Base-by-base conservation (phyloP, 2,113 vertebrate genomes). In the Nibea albiflora region DNA sequence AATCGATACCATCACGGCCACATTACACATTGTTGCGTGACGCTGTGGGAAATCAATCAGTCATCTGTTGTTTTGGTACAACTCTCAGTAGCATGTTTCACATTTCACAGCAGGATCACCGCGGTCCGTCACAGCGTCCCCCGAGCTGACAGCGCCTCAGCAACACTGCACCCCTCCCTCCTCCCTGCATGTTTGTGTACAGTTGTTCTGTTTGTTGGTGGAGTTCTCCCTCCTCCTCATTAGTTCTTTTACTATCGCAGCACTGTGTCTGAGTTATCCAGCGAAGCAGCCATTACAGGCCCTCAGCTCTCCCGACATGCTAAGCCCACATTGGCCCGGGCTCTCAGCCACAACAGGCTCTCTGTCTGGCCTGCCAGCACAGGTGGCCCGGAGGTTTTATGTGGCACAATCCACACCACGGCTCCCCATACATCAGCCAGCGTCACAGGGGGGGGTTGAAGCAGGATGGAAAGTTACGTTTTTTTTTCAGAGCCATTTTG, bases 281-380 rank as follows among this genome's bases (percentile, higher is more conserved):
- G 84, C 19, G 58, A 47, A 74, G 63, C 72, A 58, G 56, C 39
- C 46, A 60, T 85, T 73, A 73, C 73, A 39, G 49, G 35, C 56
- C 17, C 16, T 39, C 42, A 54, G 58, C 50, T 68, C 73, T 63
- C 74, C 67, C 71, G 58, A 15, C 73, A 24, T 72, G 64, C 81
- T 85, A 76, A 85, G 76, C 82, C 80, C 81, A 76, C 78, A 2
- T 63, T 17, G 22, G 53, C 58, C 52, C 50, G 0, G 50, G 73
- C 65, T 79, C 26, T 39, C 4, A 68, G 64, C 47, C 7, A 91
- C 92, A 91, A 83, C 84, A 67, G 74, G 53, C 56, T 69, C 17
- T 89, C 83, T 88, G 85, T 92, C 52, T 11, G 31, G n/a, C 9
- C 47, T 11, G 70, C 70, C 85, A 81, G 84, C 73, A 62, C 90